phyloP scores from a whole-genome alignment of 2,888 invertebrate species.

The Lithophane ornitopus region DNA sequence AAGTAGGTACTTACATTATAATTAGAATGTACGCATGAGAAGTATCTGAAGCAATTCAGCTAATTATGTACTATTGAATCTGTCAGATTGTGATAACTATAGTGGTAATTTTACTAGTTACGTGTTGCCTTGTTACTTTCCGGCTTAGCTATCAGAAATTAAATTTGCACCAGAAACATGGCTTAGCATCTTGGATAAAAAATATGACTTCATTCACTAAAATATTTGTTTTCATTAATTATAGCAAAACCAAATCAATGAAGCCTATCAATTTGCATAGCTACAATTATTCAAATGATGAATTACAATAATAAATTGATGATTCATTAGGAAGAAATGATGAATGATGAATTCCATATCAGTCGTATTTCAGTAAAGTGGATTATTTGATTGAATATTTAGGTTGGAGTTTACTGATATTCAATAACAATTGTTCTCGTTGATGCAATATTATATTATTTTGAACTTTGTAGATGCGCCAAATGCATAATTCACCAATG shows the following conservation, averaged over 20 bases:
- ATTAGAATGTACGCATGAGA: too few relatives aligned
- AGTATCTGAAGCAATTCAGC: not conserved
- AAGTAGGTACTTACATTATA: not conserved
- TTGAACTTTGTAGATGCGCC: not conserved
- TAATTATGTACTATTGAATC: too few relatives aligned
- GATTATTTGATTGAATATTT: conserved; percentile 13
- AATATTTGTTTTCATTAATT: not conserved
- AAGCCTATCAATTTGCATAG: conserved; percentile 14
- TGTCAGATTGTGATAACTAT: not conserved
- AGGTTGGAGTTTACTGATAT: not conserved
- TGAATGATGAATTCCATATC: too few relatives aligned
- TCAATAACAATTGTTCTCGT: not conserved
- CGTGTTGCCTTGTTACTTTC: not conserved
- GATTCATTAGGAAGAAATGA: not conserved
- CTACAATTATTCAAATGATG: conserved; percentile 5
- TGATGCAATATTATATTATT: not conserved
- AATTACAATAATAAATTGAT: conserved; percentile 13
- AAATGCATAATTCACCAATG: not conserved
- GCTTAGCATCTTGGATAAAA: not conserved
- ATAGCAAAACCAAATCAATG: conserved; percentile 8
- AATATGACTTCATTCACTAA: not conserved
- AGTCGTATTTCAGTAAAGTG: not conserved
- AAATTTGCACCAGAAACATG: not conserved
- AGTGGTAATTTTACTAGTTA: not conserved
- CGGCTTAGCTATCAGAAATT: not conserved